Conservation (phyloP, 2,113 vertebrate genomes). For the Taxidea taxus region DNA sequence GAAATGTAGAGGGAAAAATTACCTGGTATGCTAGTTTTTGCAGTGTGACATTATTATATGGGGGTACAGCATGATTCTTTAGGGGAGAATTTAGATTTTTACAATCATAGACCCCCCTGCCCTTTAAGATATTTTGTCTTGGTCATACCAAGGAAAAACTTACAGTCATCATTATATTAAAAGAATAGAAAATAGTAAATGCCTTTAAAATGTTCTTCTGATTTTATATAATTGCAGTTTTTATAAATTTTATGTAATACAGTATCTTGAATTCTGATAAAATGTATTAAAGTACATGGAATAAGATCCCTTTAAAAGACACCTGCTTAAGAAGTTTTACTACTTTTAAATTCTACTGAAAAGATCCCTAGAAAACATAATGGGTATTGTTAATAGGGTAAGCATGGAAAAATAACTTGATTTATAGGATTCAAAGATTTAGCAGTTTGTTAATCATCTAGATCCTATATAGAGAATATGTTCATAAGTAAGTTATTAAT, state of each 20-base stretch:
- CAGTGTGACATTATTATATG: neutral
- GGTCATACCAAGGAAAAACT: neutral
- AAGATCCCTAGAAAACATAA: neutral
- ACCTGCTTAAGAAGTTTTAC: neutral
- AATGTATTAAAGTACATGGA: neutral
- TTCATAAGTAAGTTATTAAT: neutral
- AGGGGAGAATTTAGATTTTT: neutral
- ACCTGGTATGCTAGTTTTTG: neutral
- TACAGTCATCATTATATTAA: neutral
- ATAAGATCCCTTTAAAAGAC: neutral
- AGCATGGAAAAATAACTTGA: neutral
- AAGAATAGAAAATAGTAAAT: neutral
- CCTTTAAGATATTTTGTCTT: neutral
- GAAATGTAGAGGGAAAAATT: neutral
- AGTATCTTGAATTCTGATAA: neutral
- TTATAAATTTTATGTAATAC: neutral
- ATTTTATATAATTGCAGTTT: neutral
- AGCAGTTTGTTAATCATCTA: neutral
- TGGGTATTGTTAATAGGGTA: neutral
- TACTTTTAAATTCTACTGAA: neutral
- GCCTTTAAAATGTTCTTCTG: neutral
- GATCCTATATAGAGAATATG: neutral
- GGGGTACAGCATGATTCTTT: neutral
- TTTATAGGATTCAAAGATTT: neutral
- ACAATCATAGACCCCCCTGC: neutral